phyloP scores from a whole-genome alignment of 1,140 invertebrate species.

The Drosophila funebris region DNA sequence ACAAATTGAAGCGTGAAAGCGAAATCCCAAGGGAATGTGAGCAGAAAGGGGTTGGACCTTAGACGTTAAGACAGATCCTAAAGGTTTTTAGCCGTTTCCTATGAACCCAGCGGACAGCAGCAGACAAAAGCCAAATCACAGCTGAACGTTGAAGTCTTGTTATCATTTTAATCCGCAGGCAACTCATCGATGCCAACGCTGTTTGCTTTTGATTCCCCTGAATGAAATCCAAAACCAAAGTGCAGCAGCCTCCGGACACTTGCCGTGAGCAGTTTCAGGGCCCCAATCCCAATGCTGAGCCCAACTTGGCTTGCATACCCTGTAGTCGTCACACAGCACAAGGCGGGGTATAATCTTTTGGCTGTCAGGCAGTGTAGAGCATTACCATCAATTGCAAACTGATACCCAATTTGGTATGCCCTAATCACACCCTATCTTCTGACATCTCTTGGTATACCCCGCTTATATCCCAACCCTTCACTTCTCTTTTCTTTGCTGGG shows the following conservation, averaged over 20 bases:
- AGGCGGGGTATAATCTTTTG: no score
- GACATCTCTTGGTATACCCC: no score
- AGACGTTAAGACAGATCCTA: not conserved
- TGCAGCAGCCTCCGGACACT: constrained; percentile 36
- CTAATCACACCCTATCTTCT: no score
- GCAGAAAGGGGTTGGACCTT: not conserved
- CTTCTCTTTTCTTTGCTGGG: no score
- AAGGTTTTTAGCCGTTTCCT: constrained; percentile 6
- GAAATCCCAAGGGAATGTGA: not conserved
- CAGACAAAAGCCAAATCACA: constrained; percentile 31
- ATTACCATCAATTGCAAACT: no score
- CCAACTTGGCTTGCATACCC: no score
- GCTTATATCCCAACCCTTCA: no score
- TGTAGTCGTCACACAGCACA: no score
- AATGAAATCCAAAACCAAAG: constrained; percentile 78
- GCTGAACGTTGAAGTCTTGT: constrained; percentile 57
- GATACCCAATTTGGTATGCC: no score
- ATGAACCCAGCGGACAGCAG: constrained; percentile 27
- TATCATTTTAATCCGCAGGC: constrained; percentile 76
- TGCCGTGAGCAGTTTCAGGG: constrained; percentile 3
- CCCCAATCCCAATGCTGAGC: no score
- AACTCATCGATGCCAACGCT: not conserved
- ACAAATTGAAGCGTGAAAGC: constrained; percentile 15
- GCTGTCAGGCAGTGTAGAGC: no score
- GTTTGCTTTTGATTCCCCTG: constrained; percentile 56